Base-by-base conservation (phyloP, 1,140 invertebrate genomes). In the Gyrodactylus salaris region DNA sequence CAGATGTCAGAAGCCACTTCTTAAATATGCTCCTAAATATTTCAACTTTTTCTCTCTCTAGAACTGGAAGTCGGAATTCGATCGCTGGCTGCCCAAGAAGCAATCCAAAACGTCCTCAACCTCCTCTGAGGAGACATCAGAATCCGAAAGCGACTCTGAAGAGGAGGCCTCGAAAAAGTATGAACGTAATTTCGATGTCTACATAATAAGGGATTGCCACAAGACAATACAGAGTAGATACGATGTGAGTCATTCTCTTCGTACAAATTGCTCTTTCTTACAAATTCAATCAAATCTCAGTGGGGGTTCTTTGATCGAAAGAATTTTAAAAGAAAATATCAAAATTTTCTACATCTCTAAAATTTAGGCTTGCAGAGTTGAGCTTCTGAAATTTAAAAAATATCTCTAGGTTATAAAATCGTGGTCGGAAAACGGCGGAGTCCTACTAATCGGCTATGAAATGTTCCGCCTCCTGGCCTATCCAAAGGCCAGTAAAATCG, bases 41-140 rank as follows among this genome's bases (percentile, higher is more conserved):
- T n/a, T n/a, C n/a, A n/a, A 54, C 16, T 54, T 19, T n/a, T 69
- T 69, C 22, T 69, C 23, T 2, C 26, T 7, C 73, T 92, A 98
- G 82, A 98, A 99, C 83, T 98, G 94, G 94, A 80, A 91, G 75
- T 86, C 87, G 1, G 94, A 99, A 80, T 97, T 94, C 78, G 93
- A 97, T 78, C 89, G 90, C 85, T 98, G 92, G 91, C 79, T 89
- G 70, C 89, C 89, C 34, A 54, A n/a, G n/a, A 54, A n/a, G 34
- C 7, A 54, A 54, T 7, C 7, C 34, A 54, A 54, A 54, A n/a
- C n/a, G 7, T 54, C 7, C 34, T 7, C 7, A 54, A 54, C 34
- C 34, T 54, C 34, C 7, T 16, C 7, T 54, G 34, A 54, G n/a
- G 34, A 54, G 7, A n/a, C 7, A 54, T n/a, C 7, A 54, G n/a